These are phyloP conservation scores for Ardeotis arabs DNA, from an alignment of 2,113 vertebrate species.

Conservation along the genomic window DNA sequence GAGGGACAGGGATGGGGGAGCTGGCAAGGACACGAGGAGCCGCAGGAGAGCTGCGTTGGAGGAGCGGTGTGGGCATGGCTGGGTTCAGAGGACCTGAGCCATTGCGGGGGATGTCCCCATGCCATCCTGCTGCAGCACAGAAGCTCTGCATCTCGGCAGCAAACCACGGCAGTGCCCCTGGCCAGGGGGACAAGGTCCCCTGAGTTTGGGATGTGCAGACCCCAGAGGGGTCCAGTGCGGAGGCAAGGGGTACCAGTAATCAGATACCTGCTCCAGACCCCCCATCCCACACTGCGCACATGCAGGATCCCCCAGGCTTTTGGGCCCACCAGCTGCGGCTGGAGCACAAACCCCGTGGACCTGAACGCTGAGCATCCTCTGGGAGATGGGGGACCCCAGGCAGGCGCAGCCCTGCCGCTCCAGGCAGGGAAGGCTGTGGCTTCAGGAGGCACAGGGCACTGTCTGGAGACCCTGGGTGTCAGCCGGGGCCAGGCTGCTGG, in stretches of 20 bases:
- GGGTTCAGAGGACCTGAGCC: not conserved
- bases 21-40: not conserved
- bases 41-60: not conserved
- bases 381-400: not conserved
- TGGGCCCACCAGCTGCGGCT: too few species aligned
- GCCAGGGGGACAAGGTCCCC: not conserved
- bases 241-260: not conserved
- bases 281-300: rapidly evolving
- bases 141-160: not conserved
- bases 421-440: not conserved
- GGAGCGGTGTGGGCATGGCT: not conserved
- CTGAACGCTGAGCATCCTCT: not conserved
- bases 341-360: too few species aligned
- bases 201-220: not conserved
- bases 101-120: not conserved
- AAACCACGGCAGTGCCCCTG: not conserved
- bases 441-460: not conserved
- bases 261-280: not conserved
- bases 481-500: not conserved
- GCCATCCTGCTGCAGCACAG: not conserved
- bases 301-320: not conserved
- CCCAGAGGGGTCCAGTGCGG: not conserved
- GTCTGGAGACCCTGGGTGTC: not conserved
- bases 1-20: not conserved
- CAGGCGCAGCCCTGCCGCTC: not conserved